A percentile compares a stretch with the other conserved stretches of the same genome.
Conservation (phyloP, 2,113 vertebrate genomes). For the Pseudopodoces humilis region DNA sequence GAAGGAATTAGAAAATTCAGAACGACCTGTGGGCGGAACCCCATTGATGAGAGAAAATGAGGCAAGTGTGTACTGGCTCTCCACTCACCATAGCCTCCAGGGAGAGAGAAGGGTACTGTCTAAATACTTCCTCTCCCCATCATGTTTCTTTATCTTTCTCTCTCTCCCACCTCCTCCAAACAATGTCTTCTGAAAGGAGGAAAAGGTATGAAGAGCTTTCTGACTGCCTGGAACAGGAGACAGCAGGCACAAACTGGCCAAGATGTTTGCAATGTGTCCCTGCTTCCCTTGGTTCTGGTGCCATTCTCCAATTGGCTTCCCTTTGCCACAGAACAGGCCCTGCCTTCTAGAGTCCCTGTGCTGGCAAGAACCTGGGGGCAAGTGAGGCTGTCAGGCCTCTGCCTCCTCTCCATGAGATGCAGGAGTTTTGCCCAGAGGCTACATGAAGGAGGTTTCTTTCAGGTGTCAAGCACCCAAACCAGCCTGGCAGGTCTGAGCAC, state of each 20-base stretch:
- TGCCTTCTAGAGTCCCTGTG: not conserved
- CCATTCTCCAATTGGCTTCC: not conserved
- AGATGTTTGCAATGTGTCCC: not conserved
- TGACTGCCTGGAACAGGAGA: not conserved
- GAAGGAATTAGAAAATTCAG: slow-evolving; percentile 70
- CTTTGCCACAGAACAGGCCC: not conserved
- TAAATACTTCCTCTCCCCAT: not conserved
- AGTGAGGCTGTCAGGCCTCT: not conserved
- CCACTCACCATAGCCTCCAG: not conserved
- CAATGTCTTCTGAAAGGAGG: not conserved
- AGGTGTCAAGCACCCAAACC: not conserved
- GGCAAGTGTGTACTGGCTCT: slow-evolving; percentile 62
- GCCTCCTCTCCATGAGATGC: not conserved
- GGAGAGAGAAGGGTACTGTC: not conserved
- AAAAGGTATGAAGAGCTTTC: not conserved
- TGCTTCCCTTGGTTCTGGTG: not conserved
- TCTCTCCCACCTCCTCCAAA: not conserved
- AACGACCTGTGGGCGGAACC: slow-evolving; percentile 49
- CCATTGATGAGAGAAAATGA: slow-evolving; percentile 47
- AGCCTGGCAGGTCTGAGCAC: not conserved
- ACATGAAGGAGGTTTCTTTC: not conserved
- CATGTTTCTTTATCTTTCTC: not conserved
- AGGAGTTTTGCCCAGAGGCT: not conserved
- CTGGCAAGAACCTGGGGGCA: not conserved
- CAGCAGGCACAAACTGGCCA: not conserved